These are phyloP conservation scores for Actenoides lindsayi DNA, from an alignment of 2,113 vertebrate genomes.

Conservation along the genomic window DNA sequence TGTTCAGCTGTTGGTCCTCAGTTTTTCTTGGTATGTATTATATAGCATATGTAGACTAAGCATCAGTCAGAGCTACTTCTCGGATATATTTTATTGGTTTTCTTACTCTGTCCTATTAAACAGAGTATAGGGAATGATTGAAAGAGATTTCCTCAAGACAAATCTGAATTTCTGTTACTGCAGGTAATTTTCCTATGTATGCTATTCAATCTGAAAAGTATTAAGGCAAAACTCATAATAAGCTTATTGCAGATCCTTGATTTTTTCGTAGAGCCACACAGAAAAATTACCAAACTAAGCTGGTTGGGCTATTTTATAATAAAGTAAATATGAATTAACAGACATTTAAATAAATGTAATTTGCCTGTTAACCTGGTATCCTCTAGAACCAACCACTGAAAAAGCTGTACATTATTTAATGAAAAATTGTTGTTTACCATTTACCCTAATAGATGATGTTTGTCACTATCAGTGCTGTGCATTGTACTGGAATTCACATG, in stretches of 20 bases:
- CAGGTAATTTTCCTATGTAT: background rate
- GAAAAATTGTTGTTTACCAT: background rate
- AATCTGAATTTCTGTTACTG: background rate
- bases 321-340: background rate
- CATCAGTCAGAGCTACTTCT: background rate
- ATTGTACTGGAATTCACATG: background rate
- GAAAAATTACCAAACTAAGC: background rate
- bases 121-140: background rate
- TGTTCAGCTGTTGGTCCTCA: background rate
- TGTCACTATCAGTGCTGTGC: background rate
- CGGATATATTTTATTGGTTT: background rate
- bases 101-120: background rate
- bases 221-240: background rate
- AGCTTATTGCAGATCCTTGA: background rate
- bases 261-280: background rate
- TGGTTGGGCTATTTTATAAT: background rate
- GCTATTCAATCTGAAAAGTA: background rate
- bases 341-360: background rate
- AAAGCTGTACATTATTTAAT: background rate
- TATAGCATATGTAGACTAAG: background rate
- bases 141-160: background rate
- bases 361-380: background rate
- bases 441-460: background rate
- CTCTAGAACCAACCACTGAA: background rate
- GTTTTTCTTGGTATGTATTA: background rate